Evolutionary conservation across 2,113 vertebrate genomes (phyloP).

Genomic region (Larimichthys polyactis): DNA sequence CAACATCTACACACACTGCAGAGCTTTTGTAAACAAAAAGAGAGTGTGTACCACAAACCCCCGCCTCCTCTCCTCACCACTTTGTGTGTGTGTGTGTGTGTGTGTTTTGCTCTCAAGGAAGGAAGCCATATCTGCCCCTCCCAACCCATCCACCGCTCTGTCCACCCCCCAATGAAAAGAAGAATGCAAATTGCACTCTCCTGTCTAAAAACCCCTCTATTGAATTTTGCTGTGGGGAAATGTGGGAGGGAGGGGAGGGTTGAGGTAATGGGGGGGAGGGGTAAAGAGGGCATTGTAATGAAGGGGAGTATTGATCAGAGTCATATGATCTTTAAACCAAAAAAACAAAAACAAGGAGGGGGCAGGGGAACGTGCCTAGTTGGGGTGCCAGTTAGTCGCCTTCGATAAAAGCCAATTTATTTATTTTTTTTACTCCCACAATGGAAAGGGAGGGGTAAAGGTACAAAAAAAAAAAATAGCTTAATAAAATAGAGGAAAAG

Average conservation of each 20-base stretch:
- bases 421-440: slow-evolving; percentile 35
- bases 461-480: slow-evolving; percentile 53
- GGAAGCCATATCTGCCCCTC: slow-evolving; percentile 27
- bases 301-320: slow-evolving; percentile 58
- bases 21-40: slow-evolving; percentile 4
- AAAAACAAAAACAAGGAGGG: neutral
- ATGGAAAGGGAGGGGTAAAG: slow-evolving; percentile 48
- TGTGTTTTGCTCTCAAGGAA: slow-evolving; percentile 6
- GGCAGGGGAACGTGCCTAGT: slow-evolving; percentile 33
- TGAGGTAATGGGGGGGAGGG: slow-evolving; percentile 32
- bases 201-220: slow-evolving; percentile 1
- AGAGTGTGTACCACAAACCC: neutral
- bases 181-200: slow-evolving; percentile 13
- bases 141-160: slow-evolving; percentile 19
- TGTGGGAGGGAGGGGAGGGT: slow-evolving; percentile 21
- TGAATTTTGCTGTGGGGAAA: slow-evolving; percentile 14
- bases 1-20: slow-evolving; percentile 20
- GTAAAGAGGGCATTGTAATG: slow-evolving; percentile 40
- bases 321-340: slow-evolving; percentile 36
- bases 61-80: neutral
- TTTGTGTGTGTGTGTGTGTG: neutral
- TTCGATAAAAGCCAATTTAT: slow-evolving; percentile 27
- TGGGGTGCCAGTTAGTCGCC: slow-evolving; percentile 38
- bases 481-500: slow-evolving; percentile 61
- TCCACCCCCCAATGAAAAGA: slow-evolving; percentile 23